These are phyloP conservation scores for Euwallacea similis DNA, from an alignment of 1,140 invertebrate species.

Conservation along the genomic window DNA sequence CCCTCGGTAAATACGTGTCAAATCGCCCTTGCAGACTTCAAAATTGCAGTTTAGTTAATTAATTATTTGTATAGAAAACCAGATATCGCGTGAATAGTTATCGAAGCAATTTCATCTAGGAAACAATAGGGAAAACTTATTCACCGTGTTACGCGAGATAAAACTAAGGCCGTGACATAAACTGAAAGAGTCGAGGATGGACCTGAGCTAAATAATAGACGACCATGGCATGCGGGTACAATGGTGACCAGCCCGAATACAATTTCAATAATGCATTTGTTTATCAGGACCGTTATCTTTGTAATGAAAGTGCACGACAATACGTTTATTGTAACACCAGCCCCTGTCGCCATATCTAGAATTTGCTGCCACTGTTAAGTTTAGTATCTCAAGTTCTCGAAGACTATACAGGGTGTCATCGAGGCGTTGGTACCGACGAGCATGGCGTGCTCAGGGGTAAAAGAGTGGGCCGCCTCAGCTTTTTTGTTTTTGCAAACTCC, in stretches of 20 bases:
- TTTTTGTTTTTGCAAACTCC: no score
- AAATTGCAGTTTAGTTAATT: no score
- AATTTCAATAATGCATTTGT: slow-evolving; percentile 41
- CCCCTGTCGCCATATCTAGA: slow-evolving; percentile 27
- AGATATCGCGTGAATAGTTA: not conserved
- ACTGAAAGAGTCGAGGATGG: slow-evolving; percentile 35
- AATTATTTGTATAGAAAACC: no score
- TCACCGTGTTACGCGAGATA: slow-evolving; percentile 31
- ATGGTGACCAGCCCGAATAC: slow-evolving; percentile 36
- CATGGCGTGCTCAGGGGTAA: no score
- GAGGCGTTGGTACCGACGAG: no score
- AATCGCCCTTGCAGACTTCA: no score
- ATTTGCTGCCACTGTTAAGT: slow-evolving; percentile 20
- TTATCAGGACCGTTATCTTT: slow-evolving; percentile 38
- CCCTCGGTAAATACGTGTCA: no score
- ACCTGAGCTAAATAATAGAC: slow-evolving; percentile 39
- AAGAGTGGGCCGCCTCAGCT: no score
- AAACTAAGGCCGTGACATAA: slow-evolving; percentile 40
- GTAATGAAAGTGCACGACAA: slow-evolving; percentile 41
- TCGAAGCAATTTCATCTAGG: not conserved
- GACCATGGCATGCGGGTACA: slow-evolving; percentile 37
- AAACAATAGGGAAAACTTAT: slow-evolving; percentile 31
- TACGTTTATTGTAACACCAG: slow-evolving; percentile 37
- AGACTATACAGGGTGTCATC: not conserved
- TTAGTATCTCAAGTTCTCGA: slow-evolving; percentile 19